phyloP scores from a whole-genome alignment of 2,113 vertebrate species.

The Marmota monax region DNA sequence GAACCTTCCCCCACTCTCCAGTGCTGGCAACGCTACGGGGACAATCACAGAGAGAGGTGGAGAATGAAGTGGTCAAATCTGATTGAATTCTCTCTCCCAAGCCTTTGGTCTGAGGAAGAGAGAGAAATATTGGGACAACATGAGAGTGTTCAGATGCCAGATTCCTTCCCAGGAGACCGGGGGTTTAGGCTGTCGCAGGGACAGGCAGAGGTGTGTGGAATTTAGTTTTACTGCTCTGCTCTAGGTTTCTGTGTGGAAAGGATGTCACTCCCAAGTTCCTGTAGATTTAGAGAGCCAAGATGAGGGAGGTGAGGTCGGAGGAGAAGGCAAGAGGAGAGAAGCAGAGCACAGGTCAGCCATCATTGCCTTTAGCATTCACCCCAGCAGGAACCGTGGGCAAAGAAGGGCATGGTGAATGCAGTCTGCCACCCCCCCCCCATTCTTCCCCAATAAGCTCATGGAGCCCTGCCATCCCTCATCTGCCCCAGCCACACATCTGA shows the following conservation, averaged over 20 bases:
- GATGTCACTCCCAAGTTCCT: neutral
- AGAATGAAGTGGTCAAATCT: neutral
- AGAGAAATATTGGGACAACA: neutral
- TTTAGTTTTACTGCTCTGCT: neutral
- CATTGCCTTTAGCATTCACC: neutral
- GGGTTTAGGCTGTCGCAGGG: neutral
- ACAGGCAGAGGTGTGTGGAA: neutral
- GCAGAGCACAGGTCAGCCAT: neutral
- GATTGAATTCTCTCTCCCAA: neutral
- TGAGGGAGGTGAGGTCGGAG: neutral
- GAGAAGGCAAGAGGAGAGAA: neutral
- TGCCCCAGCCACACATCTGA: neutral
- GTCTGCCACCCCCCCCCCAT: neutral
- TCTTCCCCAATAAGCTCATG: neutral
- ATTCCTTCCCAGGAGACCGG: neutral
- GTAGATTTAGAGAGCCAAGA: neutral
- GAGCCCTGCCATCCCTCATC: neutral
- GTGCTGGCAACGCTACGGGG: neutral
- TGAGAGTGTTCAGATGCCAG: accelerated
- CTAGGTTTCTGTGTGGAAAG: neutral
- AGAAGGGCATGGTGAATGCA: too few species aligned
- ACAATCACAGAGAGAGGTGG: neutral
- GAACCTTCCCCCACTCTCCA: neutral
- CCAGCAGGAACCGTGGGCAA: neutral
- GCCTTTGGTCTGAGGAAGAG: neutral